phyloP scores from a whole-genome alignment of 2,113 vertebrate species.

The Myrmecophaga tridactyla region DNA sequence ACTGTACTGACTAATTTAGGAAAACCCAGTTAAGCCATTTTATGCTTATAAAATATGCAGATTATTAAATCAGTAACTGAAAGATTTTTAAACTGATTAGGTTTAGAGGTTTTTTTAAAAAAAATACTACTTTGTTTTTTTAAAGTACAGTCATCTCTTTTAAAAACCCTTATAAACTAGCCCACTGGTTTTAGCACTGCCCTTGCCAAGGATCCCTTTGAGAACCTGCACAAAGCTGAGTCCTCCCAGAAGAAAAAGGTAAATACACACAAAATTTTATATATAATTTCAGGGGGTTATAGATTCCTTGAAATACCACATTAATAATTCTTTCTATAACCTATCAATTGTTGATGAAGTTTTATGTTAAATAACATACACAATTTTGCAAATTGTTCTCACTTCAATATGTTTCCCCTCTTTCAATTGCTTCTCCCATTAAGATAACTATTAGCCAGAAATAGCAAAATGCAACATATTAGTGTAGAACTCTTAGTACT shows the following conservation, averaged over 20 bases:
- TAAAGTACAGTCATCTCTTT: neutral
- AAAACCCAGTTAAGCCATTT: neutral
- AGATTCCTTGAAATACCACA: neutral
- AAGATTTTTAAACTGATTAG: constrained; percentile 33
- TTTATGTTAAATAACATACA: neutral
- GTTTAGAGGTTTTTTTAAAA: neutral
- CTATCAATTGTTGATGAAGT: neutral
- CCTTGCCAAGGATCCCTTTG: neutral
- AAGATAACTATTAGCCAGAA: neutral
- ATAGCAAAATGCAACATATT: neutral
- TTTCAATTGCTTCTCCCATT: neutral
- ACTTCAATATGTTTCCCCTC: neutral
- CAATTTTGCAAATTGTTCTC: neutral
- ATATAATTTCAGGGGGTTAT: neutral
- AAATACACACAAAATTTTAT: neutral
- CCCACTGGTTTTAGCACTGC: neutral
- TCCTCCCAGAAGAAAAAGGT: constrained; percentile 31
- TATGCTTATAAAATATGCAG: neutral
- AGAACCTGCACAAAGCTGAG: neutral
- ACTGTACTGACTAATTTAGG: neutral
- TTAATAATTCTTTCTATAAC: neutral
- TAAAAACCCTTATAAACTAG: neutral
- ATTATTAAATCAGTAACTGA: constrained; percentile 15
- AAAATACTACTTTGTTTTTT: neutral
- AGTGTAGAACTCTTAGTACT: neutral